A percentile compares a stretch with the other conserved stretches of the same genome.
Evolutionary conservation across 2,888 invertebrate genomes (phyloP).

Genomic region (Eupithecia subumbrata): DNA sequence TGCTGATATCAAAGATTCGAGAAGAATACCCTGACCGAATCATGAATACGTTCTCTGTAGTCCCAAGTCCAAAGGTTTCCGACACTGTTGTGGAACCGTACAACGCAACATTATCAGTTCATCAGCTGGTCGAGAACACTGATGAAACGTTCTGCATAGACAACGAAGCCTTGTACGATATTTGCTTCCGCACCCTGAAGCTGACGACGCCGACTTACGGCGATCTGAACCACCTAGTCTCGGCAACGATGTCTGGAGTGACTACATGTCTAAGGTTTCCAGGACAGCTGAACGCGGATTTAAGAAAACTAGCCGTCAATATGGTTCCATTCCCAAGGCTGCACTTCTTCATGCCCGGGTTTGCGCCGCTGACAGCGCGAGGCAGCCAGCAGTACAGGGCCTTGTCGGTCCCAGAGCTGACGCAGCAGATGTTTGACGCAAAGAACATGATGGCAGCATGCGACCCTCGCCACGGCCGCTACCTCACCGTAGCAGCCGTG

Average conservation of each 20-base stretch:
- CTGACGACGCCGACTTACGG: slow-evolving; percentile 90
- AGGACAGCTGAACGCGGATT: slow-evolving; percentile 88
- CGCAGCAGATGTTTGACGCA: slow-evolving; percentile 95
- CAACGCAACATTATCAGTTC: slow-evolving; percentile 87
- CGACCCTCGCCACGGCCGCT: slow-evolving; percentile 94
- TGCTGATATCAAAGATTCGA: slow-evolving; percentile 87
- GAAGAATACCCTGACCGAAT: slow-evolving; percentile 91
- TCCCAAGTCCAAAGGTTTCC: slow-evolving; percentile 89
- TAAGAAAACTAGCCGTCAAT: slow-evolving; percentile 79
- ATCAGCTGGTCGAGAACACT: slow-evolving; percentile 89
- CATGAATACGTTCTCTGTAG: slow-evolving; percentile 88
- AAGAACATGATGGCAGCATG: slow-evolving; percentile 99
- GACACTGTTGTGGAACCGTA: slow-evolving; percentile 87
- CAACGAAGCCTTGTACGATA: slow-evolving; percentile 91
- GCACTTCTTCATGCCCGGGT: slow-evolving; percentile 84
- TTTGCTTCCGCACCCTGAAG: slow-evolving; percentile 90
- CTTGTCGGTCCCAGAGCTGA: slow-evolving; percentile 94
- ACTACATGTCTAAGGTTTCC: slow-evolving; percentile 76
- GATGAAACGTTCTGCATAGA: slow-evolving; percentile 88
- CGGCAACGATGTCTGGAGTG: slow-evolving; percentile 75
- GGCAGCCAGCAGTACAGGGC: slow-evolving; percentile 95
- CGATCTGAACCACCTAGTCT: slow-evolving; percentile 86
- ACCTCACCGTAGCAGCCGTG: slow-evolving; percentile 94
- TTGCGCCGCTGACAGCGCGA: slow-evolving; percentile 89
- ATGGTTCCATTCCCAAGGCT: slow-evolving; percentile 89